phyloP scores from a whole-genome alignment of 2,888 invertebrate species.

The Troides aeacus region DNA sequence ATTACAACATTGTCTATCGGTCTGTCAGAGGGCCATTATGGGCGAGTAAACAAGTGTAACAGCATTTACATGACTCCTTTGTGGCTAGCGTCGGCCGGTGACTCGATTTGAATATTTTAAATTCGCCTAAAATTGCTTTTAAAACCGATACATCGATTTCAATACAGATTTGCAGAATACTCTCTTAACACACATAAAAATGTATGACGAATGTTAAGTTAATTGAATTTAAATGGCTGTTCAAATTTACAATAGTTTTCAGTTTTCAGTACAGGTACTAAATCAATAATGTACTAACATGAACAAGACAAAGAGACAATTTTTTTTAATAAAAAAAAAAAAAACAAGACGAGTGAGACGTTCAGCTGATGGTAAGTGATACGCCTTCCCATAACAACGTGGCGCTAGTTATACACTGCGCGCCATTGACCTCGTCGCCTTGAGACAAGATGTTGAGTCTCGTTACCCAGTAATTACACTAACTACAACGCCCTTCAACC shows the following conservation, averaged over 20 bases:
- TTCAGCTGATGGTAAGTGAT: no score
- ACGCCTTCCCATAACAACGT: no score
- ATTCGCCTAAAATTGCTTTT: slow-evolving; percentile 45
- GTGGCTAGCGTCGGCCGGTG: slow-evolving; percentile 51
- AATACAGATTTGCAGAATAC: not conserved
- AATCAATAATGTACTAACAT: no score
- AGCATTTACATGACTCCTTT: slow-evolving; percentile 64
- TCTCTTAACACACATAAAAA: not conserved
- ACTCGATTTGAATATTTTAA: slow-evolving; percentile 43
- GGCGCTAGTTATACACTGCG: no score
- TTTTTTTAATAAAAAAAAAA: no score
- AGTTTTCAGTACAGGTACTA: no score
- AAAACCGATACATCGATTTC: slow-evolving; percentile 31
- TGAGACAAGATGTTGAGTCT: no score
- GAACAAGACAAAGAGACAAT: no score
- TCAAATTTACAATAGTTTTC: not conserved
- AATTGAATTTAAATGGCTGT: not conserved
- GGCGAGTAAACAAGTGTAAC: slow-evolving; percentile 56
- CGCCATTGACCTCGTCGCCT: no score
- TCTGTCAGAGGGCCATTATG: slow-evolving; percentile 46
- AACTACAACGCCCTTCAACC: no score
- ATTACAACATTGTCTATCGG: slow-evolving; percentile 41
- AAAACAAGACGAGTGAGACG: no score
- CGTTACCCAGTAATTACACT: no score
- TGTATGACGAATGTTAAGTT: not conserved